These are phyloP conservation scores for Drosophila orena DNA, from an alignment of 1,140 invertebrate species.

Conservation along the genomic window DNA sequence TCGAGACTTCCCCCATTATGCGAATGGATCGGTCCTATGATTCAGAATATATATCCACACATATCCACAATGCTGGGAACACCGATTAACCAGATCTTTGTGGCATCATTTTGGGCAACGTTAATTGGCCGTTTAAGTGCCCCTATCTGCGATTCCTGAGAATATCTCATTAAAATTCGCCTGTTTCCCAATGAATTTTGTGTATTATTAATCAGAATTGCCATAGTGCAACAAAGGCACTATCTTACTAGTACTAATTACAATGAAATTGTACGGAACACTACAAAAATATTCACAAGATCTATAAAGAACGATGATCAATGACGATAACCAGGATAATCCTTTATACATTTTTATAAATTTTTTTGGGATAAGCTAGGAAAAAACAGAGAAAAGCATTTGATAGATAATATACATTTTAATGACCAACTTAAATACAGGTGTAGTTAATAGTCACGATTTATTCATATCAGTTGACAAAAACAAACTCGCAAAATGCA, in stretches of 20 bases:
- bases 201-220: conserved; percentile 16
- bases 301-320: too few relatives aligned
- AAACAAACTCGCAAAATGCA: conserved; percentile 28
- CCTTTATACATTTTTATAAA: neutral
- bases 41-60: conserved; percentile 45
- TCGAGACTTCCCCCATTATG: conserved; percentile 42
- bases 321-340: neutral
- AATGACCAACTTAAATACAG: conserved; percentile 7
- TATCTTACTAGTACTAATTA: conserved; percentile 1
- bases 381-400: neutral
- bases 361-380: neutral
- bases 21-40: conserved; percentile 52
- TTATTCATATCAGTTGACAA: conserved; percentile 38
- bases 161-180: conserved; percentile 51
- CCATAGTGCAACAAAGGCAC: conserved; percentile 1
- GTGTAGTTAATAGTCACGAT: conserved; percentile 18
- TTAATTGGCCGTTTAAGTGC: conserved; percentile 59
- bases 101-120: conserved; percentile 44
- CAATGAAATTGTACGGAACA: neutral
- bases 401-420: conserved; percentile 3
- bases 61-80: conserved; percentile 26
- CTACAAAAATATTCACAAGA: too few relatives aligned
- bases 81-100: conserved; percentile 67
- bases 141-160: conserved; percentile 26
- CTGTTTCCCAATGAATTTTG: conserved; percentile 22